A percentile compares a stretch with the other conserved stretches of the same genome.
Evolutionary conservation across 2,888 invertebrate genomes (phyloP).

Genomic region (Clivina fossor): DNA sequence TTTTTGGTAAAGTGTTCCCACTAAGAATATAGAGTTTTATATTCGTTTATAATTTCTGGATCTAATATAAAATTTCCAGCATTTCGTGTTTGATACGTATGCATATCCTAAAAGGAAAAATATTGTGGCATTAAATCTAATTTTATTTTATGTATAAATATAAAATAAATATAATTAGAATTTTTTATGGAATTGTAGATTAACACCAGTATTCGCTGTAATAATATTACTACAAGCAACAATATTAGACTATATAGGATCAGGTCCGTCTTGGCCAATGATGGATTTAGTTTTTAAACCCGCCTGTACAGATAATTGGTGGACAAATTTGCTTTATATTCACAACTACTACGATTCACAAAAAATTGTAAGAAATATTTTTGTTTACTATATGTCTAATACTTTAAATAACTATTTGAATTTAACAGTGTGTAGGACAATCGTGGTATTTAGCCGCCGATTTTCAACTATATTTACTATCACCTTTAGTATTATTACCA

Average conservation of each 20-base stretch:
- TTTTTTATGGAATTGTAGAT: conserved; percentile 4
- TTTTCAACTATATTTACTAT: conserved; percentile 37
- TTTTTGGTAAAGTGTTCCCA: no score
- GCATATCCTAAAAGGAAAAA: no score
- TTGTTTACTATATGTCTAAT: neutral
- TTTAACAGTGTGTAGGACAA: conserved; percentile 41
- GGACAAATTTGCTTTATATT: conserved; percentile 13
- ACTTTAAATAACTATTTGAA: neutral
- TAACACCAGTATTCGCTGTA: conserved; percentile 21
- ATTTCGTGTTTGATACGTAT: no score
- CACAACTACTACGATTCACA: conserved; percentile 17
- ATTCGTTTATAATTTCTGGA: no score
- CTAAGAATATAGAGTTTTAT: no score
- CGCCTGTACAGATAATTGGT: conserved; percentile 14
- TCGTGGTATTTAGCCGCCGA: conserved; percentile 39
- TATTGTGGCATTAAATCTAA: no score
- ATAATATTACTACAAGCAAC: conserved; percentile 17
- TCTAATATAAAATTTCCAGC: no score
- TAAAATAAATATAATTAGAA: neutral
- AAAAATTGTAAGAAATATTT: conserved; percentile 9
- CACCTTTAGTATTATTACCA: conserved; percentile 38
- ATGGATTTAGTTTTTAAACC: neutral
- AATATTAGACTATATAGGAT: conserved; percentile 5
- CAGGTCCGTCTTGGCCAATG: conserved; percentile 21
- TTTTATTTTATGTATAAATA: no score